Evolutionary conservation across 1,140 invertebrate genomes (phyloP), one percentile per base, ranked within the genome.

Genomic region (Drosophila chauvacae): DNA sequence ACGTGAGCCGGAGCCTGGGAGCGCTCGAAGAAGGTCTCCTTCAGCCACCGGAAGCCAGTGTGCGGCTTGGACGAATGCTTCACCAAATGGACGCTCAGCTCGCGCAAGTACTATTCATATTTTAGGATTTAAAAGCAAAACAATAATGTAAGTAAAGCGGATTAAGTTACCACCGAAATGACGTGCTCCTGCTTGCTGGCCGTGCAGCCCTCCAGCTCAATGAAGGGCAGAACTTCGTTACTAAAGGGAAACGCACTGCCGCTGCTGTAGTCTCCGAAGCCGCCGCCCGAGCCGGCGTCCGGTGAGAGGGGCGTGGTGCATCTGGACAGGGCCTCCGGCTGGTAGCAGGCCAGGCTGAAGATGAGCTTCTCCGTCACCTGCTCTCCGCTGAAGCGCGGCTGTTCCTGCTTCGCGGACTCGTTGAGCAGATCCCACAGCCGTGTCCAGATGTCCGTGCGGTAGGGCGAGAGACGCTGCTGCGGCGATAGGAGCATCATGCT

Each of bases 141-240:
- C 16, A 11, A 6, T n/a, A 5, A 48, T 1, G 7, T 3, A 5
- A 11, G 9, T 37, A 23, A 9, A 30, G 1, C 7, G 0, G 5
- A 10, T 18, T 4, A 33, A 39, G 93, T 93, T 77, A 96, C 96
- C 87, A 97, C 96, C 2, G 96, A 96, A 5, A 97, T 96, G 39
- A 97, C 95, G 92, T 97, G 96, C 79, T 97, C 96, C 86, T 97
- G 96, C 80, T 96, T 96, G 72, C 96, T 97, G 13, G 96, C 96
- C 6, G 96, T 97, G 81, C 96, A 97, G 30, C 95, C 96, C 92
- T 97, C 96, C n/a, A 95, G 94, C 91, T 97, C 96, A 47, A 95
- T 93, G 91, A 97, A 97, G 0, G 96, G 97, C 66, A 97, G 92
- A 57, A 93, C 88, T 78, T 95, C 94, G 45, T 92, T 93, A 83